phyloP scores from a whole-genome alignment of 2,113 vertebrate genomes.

The Brienomyrus brachyistius region DNA sequence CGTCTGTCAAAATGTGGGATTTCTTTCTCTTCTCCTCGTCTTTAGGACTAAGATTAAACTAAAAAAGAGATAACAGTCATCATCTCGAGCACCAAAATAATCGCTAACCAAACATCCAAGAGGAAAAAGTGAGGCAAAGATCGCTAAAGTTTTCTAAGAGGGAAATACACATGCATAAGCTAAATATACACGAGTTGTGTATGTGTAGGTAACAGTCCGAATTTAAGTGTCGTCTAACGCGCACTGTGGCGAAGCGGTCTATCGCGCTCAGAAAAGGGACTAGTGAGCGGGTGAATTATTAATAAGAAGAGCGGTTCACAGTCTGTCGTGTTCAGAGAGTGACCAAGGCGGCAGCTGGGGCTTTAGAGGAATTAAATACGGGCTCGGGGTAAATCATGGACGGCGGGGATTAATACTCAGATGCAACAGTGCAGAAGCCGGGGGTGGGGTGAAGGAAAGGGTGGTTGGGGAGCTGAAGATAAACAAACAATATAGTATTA shows the following conservation, averaged over 20 bases:
- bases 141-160: background rate
- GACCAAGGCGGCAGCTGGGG: conserved; percentile 58
- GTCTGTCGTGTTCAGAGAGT: conserved; percentile 49
- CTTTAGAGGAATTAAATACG: conserved; percentile 54
- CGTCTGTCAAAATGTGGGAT: conserved; percentile 38
- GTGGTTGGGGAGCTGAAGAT: background rate
- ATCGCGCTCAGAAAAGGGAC: conserved; percentile 13
- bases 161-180: background rate
- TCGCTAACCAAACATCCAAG: background rate
- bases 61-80: conserved; percentile 51
- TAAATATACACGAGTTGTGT: background rate
- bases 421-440: background rate
- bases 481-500: background rate
- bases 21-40: conserved; percentile 45
- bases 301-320: conserved; percentile 56
- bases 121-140: background rate
- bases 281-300: conserved; percentile 58
- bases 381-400: conserved; percentile 54
- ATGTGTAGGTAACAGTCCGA: background rate
- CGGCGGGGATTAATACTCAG: conserved; percentile 49
- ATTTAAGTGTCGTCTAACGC: background rate
- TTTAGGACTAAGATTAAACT: conserved; percentile 42
- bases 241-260: conserved; percentile 7
- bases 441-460: background rate
- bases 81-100: background rate